Conservation (phyloP, 2,797 vertebrate species). For the Micromesistius poutassou region DNA sequence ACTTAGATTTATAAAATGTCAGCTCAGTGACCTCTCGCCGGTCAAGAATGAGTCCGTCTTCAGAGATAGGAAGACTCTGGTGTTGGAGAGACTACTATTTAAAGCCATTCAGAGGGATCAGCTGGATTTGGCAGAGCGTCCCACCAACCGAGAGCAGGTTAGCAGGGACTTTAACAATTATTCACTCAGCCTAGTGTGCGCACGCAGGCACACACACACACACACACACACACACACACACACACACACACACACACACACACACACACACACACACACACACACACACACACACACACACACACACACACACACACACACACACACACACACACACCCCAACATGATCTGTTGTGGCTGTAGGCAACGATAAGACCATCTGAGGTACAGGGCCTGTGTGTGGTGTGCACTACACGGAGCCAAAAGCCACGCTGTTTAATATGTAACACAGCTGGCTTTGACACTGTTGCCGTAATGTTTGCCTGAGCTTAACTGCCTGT, state of each 20-base stretch:
- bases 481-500: conserved; percentile 5
- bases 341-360: too few relatives aligned
- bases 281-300: too few relatives aligned
- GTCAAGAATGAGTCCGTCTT: background rate
- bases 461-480: background rate
- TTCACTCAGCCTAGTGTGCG: conserved; percentile 42
- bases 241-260: too few relatives aligned
- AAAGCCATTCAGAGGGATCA: conserved; percentile 49
- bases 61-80: background rate
- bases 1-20: background rate
- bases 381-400: background rate
- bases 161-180: conserved; percentile 51
- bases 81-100: conserved; percentile 22
- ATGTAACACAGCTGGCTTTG: background rate
- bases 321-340: too few relatives aligned
- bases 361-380: too few relatives aligned
- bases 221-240: background rate
- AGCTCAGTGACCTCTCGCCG: background rate
- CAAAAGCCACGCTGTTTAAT: background rate
- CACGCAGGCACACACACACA: background rate
- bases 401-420: too few relatives aligned
- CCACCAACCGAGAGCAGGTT: conserved; percentile 38
- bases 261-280: too few relatives aligned
- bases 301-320: too few relatives aligned
- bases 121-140: conserved; percentile 40